A percentile compares a stretch with the other conserved stretches of the same genome.
These are phyloP conservation scores for Drosophila sp. DNA, from an alignment of 1,140 invertebrate species.

Conservation along the genomic window DNA sequence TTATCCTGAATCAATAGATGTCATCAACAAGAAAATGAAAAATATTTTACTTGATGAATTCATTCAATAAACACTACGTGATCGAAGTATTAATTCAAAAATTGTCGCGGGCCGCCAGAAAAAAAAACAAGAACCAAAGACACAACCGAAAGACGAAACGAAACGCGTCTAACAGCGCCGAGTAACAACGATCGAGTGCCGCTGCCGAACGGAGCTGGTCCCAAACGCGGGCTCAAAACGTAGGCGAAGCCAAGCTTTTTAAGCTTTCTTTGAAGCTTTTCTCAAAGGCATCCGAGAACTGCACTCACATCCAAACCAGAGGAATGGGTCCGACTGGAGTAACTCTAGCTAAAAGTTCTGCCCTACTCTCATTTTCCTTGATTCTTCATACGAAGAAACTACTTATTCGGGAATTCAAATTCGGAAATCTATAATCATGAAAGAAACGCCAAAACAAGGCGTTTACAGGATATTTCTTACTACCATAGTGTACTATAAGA, in stretches of 20 bases:
- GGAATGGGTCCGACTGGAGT: too few species aligned
- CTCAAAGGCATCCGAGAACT: too few species aligned
- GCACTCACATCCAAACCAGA: background rate
- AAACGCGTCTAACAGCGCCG: slow-evolving; percentile 45
- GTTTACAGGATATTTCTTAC: too few species aligned
- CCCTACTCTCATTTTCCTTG: too few species aligned
- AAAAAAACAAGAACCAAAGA: background rate
- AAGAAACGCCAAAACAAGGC: too few species aligned
- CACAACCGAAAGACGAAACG: background rate
- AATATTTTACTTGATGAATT: background rate
- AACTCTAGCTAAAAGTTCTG: too few species aligned
- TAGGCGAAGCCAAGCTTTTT: background rate
- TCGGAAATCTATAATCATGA: too few species aligned
- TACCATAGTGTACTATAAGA: too few species aligned
- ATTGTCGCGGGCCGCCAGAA: background rate
- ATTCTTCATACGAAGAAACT: too few species aligned
- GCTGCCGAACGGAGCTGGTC: background rate
- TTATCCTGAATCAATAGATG: slow-evolving; percentile 8
- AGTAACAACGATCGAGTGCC: slow-evolving; percentile 50
- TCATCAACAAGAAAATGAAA: background rate
- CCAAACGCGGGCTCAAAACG: background rate
- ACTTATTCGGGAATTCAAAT: too few species aligned
- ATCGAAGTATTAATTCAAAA: slow-evolving; percentile 13
- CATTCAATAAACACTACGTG: background rate
- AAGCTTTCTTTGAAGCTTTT: slow-evolving; percentile 7